These are phyloP conservation scores for Calliphora vicina DNA, from an alignment of 1,140 invertebrate genomes.

Conservation along the genomic window DNA sequence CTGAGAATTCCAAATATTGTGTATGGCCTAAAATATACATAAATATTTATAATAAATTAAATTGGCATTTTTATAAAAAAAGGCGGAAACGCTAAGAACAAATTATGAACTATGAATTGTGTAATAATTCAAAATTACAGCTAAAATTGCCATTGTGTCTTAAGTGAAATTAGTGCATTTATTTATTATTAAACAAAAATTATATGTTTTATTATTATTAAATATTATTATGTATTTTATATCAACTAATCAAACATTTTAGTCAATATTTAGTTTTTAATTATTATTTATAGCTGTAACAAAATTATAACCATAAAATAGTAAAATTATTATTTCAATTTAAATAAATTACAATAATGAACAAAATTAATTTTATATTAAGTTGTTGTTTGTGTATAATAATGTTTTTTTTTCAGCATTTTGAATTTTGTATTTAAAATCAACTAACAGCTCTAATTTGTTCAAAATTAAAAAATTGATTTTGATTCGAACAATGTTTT, in stretches of 20 bases:
- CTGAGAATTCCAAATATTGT: constrained; percentile 24
- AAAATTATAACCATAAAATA: background rate
- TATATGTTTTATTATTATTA: too few relatives aligned
- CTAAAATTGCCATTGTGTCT: background rate
- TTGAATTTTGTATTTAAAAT: too few relatives aligned
- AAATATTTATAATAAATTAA: too few relatives aligned
- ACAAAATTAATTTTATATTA: background rate
- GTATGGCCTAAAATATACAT: background rate
- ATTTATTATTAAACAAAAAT: background rate
- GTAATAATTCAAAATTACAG: background rate
- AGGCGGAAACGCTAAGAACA: too few relatives aligned
- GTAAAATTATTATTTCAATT: background rate
- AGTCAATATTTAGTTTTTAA: constrained; percentile 22
- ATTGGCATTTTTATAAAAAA: too few relatives aligned
- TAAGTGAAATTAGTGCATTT: background rate
- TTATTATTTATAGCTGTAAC: background rate
- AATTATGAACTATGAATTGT: too few relatives aligned
- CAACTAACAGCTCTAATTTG: too few relatives aligned
- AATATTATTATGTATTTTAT: background rate
- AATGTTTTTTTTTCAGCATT: too few relatives aligned
- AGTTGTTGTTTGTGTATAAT: background rate
- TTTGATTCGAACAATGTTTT: too few relatives aligned
- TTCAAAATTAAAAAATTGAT: too few relatives aligned
- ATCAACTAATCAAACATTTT: constrained; percentile 19
- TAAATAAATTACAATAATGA: background rate